phyloP scores from a whole-genome alignment of 2,888 invertebrate genomes.

The Microctonus hyperodae region DNA sequence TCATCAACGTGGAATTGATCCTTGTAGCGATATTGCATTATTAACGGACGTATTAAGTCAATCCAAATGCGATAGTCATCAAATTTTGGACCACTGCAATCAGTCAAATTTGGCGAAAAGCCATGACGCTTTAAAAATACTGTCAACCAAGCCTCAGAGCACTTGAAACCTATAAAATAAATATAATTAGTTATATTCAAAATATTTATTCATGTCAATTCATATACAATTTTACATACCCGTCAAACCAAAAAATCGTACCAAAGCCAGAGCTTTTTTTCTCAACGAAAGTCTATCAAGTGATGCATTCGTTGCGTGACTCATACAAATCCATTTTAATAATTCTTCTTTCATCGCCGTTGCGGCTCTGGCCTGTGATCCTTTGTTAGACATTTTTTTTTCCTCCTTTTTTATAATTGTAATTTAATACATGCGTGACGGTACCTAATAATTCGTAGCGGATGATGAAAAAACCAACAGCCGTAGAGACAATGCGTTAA shows the following conservation, averaged over 20 bases:
- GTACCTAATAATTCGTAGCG: too few species aligned
- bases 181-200: slow-evolving; percentile 24
- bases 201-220: background rate
- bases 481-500: background rate
- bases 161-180: slow-evolving; percentile 45
- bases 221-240: slow-evolving; percentile 35
- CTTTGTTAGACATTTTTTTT: slow-evolving; percentile 36
- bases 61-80: slow-evolving; percentile 50
- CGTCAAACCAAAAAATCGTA: slow-evolving; percentile 35
- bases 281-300: slow-evolving; percentile 44
- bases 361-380: slow-evolving; percentile 24
- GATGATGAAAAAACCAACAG: background rate
- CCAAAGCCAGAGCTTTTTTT: slow-evolving; percentile 46
- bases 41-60: slow-evolving; percentile 44
- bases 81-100: slow-evolving; percentile 44
- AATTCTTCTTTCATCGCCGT: slow-evolving; percentile 40
- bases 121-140: slow-evolving; percentile 47
- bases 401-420: background rate
- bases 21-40: slow-evolving; percentile 46
- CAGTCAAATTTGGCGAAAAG: slow-evolving; percentile 41
- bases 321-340: slow-evolving; percentile 51
- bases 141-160: slow-evolving; percentile 48
- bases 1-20: slow-evolving; percentile 53
- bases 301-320: slow-evolving; percentile 46
- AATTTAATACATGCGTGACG: background rate